phyloP scores from a whole-genome alignment of 2,113 vertebrate species.

The Dipodomys ordii region DNA sequence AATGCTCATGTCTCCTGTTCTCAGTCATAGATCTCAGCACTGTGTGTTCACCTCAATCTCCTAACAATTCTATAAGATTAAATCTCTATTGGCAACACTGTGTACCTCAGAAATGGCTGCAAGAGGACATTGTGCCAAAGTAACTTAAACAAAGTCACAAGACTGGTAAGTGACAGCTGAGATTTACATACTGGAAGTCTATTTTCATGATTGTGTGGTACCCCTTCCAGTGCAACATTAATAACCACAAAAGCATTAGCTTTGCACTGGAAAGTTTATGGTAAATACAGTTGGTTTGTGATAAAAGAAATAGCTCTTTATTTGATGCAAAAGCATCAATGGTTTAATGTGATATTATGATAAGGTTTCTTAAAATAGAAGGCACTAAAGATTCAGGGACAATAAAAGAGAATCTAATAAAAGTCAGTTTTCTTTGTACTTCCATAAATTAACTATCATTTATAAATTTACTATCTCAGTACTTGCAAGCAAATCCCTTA shows the following conservation, averaged over 20 bases:
- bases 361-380: neutral
- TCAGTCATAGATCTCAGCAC: neutral
- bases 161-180: neutral
- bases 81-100: neutral
- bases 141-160: neutral
- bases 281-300: neutral
- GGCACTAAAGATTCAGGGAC: neutral
- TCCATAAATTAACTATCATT: neutral
- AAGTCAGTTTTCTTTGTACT: neutral
- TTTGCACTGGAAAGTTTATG: neutral
- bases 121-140: neutral
- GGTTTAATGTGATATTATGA: neutral
- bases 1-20: neutral
- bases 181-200: neutral
- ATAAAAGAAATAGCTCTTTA: neutral
- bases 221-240: neutral
- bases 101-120: neutral
- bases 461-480: neutral
- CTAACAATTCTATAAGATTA: neutral
- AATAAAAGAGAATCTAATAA: conserved; percentile 10
- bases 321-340: neutral
- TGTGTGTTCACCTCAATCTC: neutral
- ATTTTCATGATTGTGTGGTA: neutral
- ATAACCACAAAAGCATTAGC: neutral
- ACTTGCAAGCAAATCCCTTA: too few species aligned